phyloP scores from a whole-genome alignment of 2,888 invertebrate species.

The Deroplatys truncata region DNA sequence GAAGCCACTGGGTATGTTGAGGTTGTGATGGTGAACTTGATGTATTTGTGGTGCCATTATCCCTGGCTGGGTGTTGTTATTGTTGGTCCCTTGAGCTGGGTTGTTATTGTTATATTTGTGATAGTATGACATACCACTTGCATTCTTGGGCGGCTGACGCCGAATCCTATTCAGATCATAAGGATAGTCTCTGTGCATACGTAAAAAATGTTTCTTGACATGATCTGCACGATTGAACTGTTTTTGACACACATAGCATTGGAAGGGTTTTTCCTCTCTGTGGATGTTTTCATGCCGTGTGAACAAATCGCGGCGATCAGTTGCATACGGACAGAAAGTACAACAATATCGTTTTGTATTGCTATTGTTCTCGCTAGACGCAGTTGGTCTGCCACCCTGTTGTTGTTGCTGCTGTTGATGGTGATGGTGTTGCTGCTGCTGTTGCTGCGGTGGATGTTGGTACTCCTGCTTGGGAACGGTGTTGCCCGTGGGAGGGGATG shows the following conservation, averaged over 20 bases:
- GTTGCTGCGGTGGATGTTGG: not conserved
- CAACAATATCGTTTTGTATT: conserved; percentile 65
- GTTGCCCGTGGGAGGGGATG: conserved; percentile 17
- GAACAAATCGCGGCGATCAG: conserved; percentile 84
- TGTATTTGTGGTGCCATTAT: conserved; percentile 25
- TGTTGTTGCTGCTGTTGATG: not conserved
- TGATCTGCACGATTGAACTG: conserved; percentile 93
- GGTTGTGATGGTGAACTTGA: conserved; percentile 24
- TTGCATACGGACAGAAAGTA: conserved; percentile 84
- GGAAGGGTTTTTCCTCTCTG: conserved; percentile 89
- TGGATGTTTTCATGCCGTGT: conserved; percentile 92
- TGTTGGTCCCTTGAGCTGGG: conserved; percentile 16
- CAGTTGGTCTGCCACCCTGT: not conserved
- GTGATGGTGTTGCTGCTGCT: not conserved
- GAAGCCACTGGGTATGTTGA: conserved; percentile 26
- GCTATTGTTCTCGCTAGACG: conserved; percentile 14
- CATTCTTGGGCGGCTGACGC: conserved; percentile 46
- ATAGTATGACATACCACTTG: conserved; percentile 34
- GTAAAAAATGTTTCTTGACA: conserved; percentile 87
- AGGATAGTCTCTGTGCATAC: conserved; percentile 87
- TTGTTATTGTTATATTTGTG: conserved; percentile 30
- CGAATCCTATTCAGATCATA: conserved; percentile 82
- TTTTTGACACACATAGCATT: conserved; percentile 88
- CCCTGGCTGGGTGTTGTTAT: conserved; percentile 24
- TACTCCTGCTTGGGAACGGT: not conserved